Base-by-base conservation (phyloP, 1,140 invertebrate species). In the Megathymus violae region DNA sequence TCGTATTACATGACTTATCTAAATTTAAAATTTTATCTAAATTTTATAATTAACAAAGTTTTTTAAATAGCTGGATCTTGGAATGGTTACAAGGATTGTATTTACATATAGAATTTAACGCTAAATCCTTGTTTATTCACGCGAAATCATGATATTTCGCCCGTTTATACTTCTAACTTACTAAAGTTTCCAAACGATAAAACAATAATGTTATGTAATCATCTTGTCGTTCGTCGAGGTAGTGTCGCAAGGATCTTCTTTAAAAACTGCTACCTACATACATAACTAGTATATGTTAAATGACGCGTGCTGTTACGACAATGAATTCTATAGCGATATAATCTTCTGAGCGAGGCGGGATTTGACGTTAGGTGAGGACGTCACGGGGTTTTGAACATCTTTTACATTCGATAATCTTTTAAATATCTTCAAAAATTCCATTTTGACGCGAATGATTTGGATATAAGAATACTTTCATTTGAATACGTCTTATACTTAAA, bases 241-340 rank as follows among this genome's bases (percentile, higher is more conserved):
- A 22, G 1, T 14, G 17, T 17, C 14, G 2, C 38, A 52, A 41
- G 51, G 36, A 13, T 14, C 36, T 22, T 17, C 51, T 27, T 31
- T 54, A 41, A 54, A 54, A 54, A 54, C 41, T 54, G 36, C 40
- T 54, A 54, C 17, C 51, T 25, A 54, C n/a, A 25, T 15, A 10
- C 3, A 40, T 34, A 13, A 25, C 40, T 19, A 10, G 25, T 47
- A 9, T 48, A 48, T 48, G 46, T 48, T 22, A 48, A 48, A 48
- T 48, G 46, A 48, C 25, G 25, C 46, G 46, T 48, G 14, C 19
- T 25, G 22, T 48, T 31, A 48, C 44, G 44, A 7, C 46, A 13
- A 48, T 48, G 46, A 22, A 48, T 48, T 48, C 31, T 48, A 48
- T 48, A 27, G 46, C 27, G 46, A 48, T 48, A 31, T 48, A 48